Evolutionary conservation across 1,140 invertebrate species (phyloP), one percentile per base, ranked within the genome.

Genomic region (Ladona fulva): DNA sequence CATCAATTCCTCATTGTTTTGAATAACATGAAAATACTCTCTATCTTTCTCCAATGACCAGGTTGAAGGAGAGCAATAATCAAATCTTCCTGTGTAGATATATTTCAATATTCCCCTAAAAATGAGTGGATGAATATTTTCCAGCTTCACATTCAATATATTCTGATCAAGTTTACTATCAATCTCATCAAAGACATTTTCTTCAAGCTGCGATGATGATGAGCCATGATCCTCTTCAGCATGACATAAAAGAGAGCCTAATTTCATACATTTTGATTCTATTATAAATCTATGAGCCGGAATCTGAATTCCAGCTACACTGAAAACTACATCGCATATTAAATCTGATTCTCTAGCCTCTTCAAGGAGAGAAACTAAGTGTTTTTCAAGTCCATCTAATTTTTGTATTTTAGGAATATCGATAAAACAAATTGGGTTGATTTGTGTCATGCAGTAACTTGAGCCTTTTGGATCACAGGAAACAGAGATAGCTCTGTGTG

Each of bases 361-460:
- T 75, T 88, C 83, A 10, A 90, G 84, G 0, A 93, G 82, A 25
- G 82, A 81, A 19, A 82, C 81, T 83, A 92, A 86, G 78, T 92
- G 85, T 75, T 88, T 82, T 14, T 79, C 80, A 77, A 89, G 84
- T 74, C 86, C 84, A 8, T 88, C 88, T 5, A 84, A 19, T 6
- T 25, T 24, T 86, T 85, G 14, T 87, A 82, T n/a, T 86, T 79
- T 82, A 90, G 87, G 81, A 89, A 77, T 83, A 89, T 87, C 82
- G 83, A 82, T 81, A 89, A 79, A 80, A 85, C 85, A 79, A 80
- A 77, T 74, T 19, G 52, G 52, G 1, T 66, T 16, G 78, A 90
- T 91, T 87, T 93, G 92, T 75, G 92, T 83, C 74, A 91, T 88
- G 76, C 90, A 89, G 85, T 90, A 93, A 85, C 93, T 93, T 42